Evolutionary conservation across 2,797 vertebrate species (phyloP).

Genomic region (Myiotriccus ornatus): DNA sequence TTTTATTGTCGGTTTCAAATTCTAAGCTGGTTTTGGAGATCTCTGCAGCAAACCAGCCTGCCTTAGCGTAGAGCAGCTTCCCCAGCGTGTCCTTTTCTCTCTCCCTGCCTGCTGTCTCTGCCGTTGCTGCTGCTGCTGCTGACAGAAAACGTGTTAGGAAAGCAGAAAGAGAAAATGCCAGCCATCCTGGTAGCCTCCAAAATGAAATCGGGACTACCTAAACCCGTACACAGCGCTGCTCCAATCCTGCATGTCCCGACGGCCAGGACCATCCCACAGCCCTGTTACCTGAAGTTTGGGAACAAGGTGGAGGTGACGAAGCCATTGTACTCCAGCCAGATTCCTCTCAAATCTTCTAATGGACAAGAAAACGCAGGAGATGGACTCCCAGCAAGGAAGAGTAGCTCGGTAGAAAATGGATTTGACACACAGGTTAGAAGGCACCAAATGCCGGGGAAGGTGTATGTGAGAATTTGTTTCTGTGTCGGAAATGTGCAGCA

Average conservation of each 20-base stretch:
- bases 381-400: conserved; percentile 71
- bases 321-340: conserved; percentile 76
- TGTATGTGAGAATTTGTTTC: background rate
- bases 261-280: conserved; percentile 79
- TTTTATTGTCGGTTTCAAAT: background rate
- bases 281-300: conserved; percentile 82
- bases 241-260: conserved; percentile 89
- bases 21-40: conserved; percentile 49
- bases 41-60: conserved; percentile 17
- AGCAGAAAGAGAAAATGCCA: conserved; percentile 90
- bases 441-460: background rate
- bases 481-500: background rate
- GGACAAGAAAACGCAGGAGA: conserved; percentile 69
- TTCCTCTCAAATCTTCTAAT: conserved; percentile 79
- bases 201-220: conserved; percentile 98
- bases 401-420: conserved; percentile 73
- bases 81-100: conserved; percentile 13
- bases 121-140: conserved; percentile 71
- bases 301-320: conserved; percentile 82
- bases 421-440: conserved; percentile 89
- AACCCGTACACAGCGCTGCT: conserved; percentile 92
- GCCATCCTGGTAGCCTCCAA: conserved; percentile 93
- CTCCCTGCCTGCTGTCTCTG: conserved; percentile 68
- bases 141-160: conserved; percentile 76
- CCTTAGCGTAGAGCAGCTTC: conserved; percentile 36